phyloP scores from a whole-genome alignment of 2,888 invertebrate genomes.

The Euzetes globulus region DNA sequence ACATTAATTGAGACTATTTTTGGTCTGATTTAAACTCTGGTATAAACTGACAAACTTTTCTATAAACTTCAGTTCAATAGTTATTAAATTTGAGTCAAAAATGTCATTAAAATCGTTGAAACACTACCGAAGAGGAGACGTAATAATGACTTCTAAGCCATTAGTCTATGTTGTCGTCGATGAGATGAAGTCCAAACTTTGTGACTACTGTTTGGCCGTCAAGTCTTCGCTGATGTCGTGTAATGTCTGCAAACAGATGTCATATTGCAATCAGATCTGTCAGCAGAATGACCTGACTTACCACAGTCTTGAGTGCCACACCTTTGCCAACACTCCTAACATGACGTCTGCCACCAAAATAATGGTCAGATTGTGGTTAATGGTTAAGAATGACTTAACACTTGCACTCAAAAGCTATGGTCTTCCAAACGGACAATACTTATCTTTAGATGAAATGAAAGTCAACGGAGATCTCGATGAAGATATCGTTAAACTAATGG shows the following conservation, averaged over 20 bases:
- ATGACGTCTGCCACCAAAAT: not conserved
- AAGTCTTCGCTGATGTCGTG: conserved; percentile 5
- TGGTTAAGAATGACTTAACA: not conserved
- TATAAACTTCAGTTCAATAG: not conserved
- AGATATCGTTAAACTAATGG: not conserved
- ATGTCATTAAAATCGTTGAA: conserved; percentile 8
- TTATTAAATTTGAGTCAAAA: not conserved
- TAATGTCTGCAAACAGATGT: not conserved
- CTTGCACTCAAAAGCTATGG: not conserved
- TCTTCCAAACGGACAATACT: conserved; percentile 1
- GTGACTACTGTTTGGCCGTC: conserved; percentile 25
- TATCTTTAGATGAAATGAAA: not conserved
- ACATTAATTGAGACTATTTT: no score
- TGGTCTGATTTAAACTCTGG: not conserved
- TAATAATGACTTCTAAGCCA: conserved; percentile 27
- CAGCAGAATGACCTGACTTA: conserved; percentile 6
- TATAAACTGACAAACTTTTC: not conserved
- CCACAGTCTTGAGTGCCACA: not conserved
- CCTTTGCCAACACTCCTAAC: not conserved
- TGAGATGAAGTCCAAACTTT: conserved; percentile 11
- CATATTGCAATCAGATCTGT: conserved; percentile 20
- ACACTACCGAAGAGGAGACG: conserved; percentile 24
- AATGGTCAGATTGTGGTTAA: conserved; percentile 17
- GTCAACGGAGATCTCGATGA: not conserved
- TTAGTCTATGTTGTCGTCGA: conserved; percentile 31